Evolutionary conservation across 1,140 invertebrate species (phyloP), one percentile per base, ranked within the genome.

Genomic region (Augochlora pura): DNA sequence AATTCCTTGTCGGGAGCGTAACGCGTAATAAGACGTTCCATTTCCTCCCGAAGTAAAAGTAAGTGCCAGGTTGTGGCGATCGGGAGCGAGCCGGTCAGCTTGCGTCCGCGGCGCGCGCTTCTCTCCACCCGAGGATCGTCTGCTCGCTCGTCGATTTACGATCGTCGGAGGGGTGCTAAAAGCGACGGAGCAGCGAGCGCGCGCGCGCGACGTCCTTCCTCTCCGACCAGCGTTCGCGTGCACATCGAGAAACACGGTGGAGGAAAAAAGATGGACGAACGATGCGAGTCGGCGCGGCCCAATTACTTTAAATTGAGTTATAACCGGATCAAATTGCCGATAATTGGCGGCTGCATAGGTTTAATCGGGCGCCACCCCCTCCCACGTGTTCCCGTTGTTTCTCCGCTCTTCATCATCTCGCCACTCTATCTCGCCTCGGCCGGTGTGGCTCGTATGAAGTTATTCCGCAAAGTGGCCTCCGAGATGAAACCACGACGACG

Each of bases 271-370:
- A 10, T 57, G 27, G 38, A 69, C n/a, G 75, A 23, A 14, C 70
- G 77, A 66, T 32, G 81, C 21, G n/a, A 39, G 32, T 49, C 74
- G 64, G 23, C 80, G 82, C 89, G 88, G 88, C 79, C 89, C 90
- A 90, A 90, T 91, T 90, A 90, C 89, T 86, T 86, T 82, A 88
- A 90, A 91, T 90, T 90, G 89, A 91, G 89, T 91, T 90, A 90
- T 89, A 90, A 91, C 89, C 89, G 88, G 88, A 88, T 90, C 86
- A 88, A 90, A 90, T 90, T 90, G 85, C 87, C 87, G 87, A 90
- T 91, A 90, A 91, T 90, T 90, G 88, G 85, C 87, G 87, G 89
- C 88, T 85, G 87, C 89, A 88, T 87, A 87, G 85, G 42, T 86
- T 90, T 87, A 87, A 90, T 90, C 83, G 77, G 78, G 64, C 76